These are phyloP conservation scores for Rhyzopertha dominica DNA, from an alignment of 1,140 invertebrate species.

Conservation along the genomic window DNA sequence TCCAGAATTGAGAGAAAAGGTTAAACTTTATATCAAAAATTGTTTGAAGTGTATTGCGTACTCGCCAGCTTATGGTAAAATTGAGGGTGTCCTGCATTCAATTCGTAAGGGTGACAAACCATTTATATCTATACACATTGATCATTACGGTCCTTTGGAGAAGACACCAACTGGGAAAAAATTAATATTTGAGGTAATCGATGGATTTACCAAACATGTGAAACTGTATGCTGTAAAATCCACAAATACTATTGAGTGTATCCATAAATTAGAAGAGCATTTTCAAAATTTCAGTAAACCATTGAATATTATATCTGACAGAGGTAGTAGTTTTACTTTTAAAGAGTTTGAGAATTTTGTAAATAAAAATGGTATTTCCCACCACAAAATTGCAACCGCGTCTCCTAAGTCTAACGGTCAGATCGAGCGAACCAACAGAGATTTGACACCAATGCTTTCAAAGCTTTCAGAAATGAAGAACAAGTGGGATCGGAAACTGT, in stretches of 20 bases:
- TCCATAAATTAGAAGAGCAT: constrained; percentile 15
- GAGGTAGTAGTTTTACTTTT: too few species aligned
- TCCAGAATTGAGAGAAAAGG: constrained; percentile 19
- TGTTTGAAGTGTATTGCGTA: constrained; percentile 30
- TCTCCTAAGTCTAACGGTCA: too few species aligned
- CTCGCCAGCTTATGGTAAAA: constrained; percentile 18
- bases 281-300: constrained; percentile 25
- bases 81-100: constrained; percentile 30
- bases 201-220: constrained; percentile 6
- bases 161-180: constrained; percentile 1
- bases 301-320: too few species aligned
- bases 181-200: constrained; percentile 10
- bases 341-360: too few species aligned
- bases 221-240: constrained; percentile 4
- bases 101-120: constrained; percentile 30
- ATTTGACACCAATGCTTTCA: too few species aligned
- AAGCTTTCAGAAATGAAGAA: too few species aligned
- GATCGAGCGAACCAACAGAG: too few species aligned
- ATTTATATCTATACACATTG: constrained; percentile 28
- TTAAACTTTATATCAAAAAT: constrained; percentile 15
- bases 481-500: too few species aligned
- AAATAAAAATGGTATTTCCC: too few species aligned
- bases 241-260: constrained; percentile 6
- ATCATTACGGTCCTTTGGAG: constrained; percentile 16
- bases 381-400: too few species aligned